These are phyloP conservation scores for Harpalus rubripes DNA, from an alignment of 2,888 invertebrate species.

Conservation along the genomic window DNA sequence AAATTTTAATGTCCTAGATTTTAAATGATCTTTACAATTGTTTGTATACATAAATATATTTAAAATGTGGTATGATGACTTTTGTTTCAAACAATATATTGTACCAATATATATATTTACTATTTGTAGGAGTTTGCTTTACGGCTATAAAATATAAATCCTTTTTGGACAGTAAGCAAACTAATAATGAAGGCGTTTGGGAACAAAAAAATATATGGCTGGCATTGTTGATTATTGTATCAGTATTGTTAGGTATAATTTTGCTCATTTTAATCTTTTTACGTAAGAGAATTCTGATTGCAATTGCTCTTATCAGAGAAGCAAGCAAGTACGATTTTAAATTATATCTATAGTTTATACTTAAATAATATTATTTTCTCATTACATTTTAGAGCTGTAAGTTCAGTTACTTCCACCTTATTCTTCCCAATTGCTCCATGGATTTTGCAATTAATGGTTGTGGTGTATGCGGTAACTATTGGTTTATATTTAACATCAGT, in stretches of 20 bases:
- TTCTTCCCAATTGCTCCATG: conserved; percentile 96
- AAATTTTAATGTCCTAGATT: no score
- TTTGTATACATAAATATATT: no score
- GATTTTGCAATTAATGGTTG: conserved; percentile 86
- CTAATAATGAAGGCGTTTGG: conserved; percentile 74
- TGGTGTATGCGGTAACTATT: conserved; percentile 85
- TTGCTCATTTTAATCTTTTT: conserved; percentile 89
- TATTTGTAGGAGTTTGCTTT: conserved; percentile 48
- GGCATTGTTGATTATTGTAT: conserved; percentile 83
- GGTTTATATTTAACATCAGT: conserved; percentile 86
- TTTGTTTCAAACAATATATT: no score
- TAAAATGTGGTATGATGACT: no score
- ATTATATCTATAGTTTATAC: neutral
- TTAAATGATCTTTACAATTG: no score
- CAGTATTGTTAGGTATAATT: conserved; percentile 82
- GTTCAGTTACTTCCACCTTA: conserved; percentile 89
- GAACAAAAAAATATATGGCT: conserved; percentile 85
- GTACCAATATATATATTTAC: no score
- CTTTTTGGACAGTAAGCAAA: conserved; percentile 64
- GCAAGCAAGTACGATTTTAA: conserved; percentile 86
- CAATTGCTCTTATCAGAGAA: conserved; percentile 94
- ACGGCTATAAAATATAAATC: conserved; percentile 68
- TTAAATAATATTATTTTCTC: conserved; percentile 63
- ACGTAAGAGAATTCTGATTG: conserved; percentile 90
- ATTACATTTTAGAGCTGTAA: conserved; percentile 87